Evolutionary conservation across 64 coral and sea anemone genomes (phyloP), one percentile per base, ranked within the genome.

Genomic region (Montipora efflorescens): DNA sequence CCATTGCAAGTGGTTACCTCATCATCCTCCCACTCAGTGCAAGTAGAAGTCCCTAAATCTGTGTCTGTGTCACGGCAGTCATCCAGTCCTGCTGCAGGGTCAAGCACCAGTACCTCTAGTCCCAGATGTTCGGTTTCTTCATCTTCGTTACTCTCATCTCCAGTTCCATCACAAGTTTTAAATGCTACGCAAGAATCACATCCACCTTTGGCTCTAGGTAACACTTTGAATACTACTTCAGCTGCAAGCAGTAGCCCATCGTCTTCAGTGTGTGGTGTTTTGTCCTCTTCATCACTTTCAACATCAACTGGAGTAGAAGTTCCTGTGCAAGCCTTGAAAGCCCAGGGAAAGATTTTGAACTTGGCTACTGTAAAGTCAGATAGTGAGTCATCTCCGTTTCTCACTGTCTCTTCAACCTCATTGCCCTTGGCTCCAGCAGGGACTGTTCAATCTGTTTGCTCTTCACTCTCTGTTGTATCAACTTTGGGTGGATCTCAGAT

Each of bases 321-420:
- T 78, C 76, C 76, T 3, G 0, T 86, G 19, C 62, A 71, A 71
- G 82, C 71, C 4, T 50, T 86, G 64, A 72, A 86, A 71, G 59
- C 64, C 43, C 59, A 64, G 47, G 82, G 18, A 12, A 71, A 86
- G 19, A 83, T 59, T 47, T 4, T 86, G 19, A 70, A 50, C 46
- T 14, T 59, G 46, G 8, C 82, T 50, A 44, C 82, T 18, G 14
- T 16, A 9, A 46, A 8, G 11, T 71, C 10, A 45, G 19, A 11
- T 61, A 67, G 28, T 14, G 45, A 48, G 45, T 78, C 76, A 19
- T 49, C 76, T 18, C 47, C 74, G 9, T 11, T 3, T 8, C 22
- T 9, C 59, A 7, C 18, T 16, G 82, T 86, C 8, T 13, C 62
- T 22, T 69, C 47, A 23, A 19, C 44, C 16, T 22, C 82, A 22